phyloP scores from a whole-genome alignment of 2,888 invertebrate genomes.

The Rutpela maculata region DNA sequence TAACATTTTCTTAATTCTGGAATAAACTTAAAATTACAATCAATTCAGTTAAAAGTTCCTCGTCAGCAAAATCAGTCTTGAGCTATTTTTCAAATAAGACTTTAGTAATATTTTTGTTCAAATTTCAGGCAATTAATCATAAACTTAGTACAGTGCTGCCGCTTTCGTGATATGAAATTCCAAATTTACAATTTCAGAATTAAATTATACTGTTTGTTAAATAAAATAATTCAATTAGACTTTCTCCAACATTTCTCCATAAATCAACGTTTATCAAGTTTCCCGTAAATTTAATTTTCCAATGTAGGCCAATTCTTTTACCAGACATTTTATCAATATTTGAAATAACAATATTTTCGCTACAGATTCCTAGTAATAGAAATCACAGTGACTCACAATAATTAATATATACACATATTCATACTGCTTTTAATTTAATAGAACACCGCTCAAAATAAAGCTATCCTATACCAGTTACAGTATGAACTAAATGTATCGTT shows the following conservation, averaged over 20 bases:
- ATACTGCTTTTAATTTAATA: too few species aligned
- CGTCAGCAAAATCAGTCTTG: neutral
- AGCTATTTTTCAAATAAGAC: constrained; percentile 16
- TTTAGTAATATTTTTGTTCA: constrained; percentile 23
- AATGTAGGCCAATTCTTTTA: constrained; percentile 11
- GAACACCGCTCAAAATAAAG: too few species aligned
- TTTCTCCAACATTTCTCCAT: constrained; percentile 54
- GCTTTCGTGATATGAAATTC: constrained; percentile 41
- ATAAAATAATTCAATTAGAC: constrained; percentile 56
- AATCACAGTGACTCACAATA: neutral
- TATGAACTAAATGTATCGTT: too few species aligned
- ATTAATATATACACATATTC: neutral
- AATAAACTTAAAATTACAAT: neutral
- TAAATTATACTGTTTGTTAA: constrained; percentile 57
- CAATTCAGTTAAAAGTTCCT: neutral
- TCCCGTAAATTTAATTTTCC: constrained; percentile 35
- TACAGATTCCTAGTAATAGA: neutral
- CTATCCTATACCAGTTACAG: too few species aligned
- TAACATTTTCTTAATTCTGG: neutral
- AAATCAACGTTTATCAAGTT: constrained; percentile 54
- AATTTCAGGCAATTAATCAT: constrained; percentile 50
- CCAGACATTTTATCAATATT: constrained; percentile 13
- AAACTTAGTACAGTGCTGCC: constrained; percentile 37
- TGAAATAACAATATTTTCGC: neutral
- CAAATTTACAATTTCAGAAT: constrained; percentile 52